Percentiles rank a stretch among this genome's conserved stretches.
Conservation (phyloP, 2,888 invertebrate species). For the Mesoligia furuncula region DNA sequence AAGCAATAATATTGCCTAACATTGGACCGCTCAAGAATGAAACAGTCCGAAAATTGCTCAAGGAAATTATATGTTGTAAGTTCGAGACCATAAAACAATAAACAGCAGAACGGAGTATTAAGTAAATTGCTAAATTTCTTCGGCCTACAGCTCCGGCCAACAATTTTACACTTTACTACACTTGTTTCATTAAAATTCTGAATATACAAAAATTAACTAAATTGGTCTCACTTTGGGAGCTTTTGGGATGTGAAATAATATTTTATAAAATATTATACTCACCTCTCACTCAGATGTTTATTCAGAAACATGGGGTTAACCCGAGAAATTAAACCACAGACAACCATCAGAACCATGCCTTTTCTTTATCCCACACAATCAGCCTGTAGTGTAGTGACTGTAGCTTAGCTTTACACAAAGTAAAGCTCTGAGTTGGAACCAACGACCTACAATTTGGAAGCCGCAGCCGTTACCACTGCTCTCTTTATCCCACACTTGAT, state of each 20-base stretch:
- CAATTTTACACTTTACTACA: slow-evolving; percentile 60
- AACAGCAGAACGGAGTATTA: slow-evolving; percentile 67
- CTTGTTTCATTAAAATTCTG: slow-evolving; percentile 54
- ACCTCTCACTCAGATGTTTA: not conserved
- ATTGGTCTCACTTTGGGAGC: slow-evolving; percentile 45
- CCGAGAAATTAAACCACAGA: not conserved
- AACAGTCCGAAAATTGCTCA: slow-evolving; percentile 63
- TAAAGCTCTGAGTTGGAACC: not conserved
- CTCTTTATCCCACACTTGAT: not conserved
- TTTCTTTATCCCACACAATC: no score
- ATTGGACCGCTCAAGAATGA: slow-evolving; percentile 64
- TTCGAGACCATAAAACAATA: slow-evolving; percentile 70
- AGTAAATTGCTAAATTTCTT: slow-evolving; percentile 71
- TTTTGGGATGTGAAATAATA: slow-evolving; percentile 31
- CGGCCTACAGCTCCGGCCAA: slow-evolving; percentile 57
- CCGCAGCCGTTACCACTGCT: not conserved
- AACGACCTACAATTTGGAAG: not conserved
- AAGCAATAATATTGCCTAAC: slow-evolving; percentile 62
- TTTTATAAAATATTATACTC: not conserved
- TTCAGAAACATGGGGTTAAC: not conserved
- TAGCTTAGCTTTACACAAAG: no score
- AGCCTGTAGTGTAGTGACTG: no score
- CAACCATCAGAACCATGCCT: no score
- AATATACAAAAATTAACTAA: slow-evolving; percentile 45
- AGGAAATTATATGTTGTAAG: slow-evolving; percentile 68